Percentiles rank a stretch among this genome's conserved stretches.
Conservation (phyloP, 2,797 vertebrate genomes). For the Argentina silus region DNA sequence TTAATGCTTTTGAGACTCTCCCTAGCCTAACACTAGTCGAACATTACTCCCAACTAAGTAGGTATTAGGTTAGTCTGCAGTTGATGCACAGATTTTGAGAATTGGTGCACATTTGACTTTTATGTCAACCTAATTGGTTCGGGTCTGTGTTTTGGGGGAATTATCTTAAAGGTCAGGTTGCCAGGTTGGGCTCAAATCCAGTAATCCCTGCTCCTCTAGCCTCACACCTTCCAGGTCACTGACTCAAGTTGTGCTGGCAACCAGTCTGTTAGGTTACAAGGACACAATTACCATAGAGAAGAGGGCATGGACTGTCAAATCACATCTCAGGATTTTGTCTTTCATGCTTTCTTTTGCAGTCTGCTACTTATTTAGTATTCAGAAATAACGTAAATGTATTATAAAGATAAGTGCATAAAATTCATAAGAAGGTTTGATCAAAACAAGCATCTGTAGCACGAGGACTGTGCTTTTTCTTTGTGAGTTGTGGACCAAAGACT, state of each 20-base stretch:
- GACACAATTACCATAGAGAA: neutral
- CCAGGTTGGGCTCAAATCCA: slow-evolving; percentile 27
- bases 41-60: too few relatives aligned
- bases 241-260: slow-evolving; percentile 23
- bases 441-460: too few relatives aligned
- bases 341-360: neutral
- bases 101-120: too few relatives aligned
- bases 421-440: too few relatives aligned
- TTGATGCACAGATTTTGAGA: too few relatives aligned
- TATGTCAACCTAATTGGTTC: neutral
- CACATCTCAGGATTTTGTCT: too few relatives aligned
- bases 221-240: slow-evolving; percentile 41
- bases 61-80: too few relatives aligned
- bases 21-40: too few relatives aligned
- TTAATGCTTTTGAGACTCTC: too few relatives aligned
- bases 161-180: slow-evolving; percentile 37
- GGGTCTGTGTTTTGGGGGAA: slow-evolving; percentile 12
- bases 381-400: too few relatives aligned
- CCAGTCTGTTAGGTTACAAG: neutral
- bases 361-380: neutral
- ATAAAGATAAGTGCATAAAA: too few relatives aligned
- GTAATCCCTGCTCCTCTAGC: neutral
- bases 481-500: neutral
- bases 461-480: neutral
- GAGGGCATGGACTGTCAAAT: neutral